Evolutionary conservation across 2,797 vertebrate genomes (phyloP).

Genomic region (Rhinoraja longicauda): DNA sequence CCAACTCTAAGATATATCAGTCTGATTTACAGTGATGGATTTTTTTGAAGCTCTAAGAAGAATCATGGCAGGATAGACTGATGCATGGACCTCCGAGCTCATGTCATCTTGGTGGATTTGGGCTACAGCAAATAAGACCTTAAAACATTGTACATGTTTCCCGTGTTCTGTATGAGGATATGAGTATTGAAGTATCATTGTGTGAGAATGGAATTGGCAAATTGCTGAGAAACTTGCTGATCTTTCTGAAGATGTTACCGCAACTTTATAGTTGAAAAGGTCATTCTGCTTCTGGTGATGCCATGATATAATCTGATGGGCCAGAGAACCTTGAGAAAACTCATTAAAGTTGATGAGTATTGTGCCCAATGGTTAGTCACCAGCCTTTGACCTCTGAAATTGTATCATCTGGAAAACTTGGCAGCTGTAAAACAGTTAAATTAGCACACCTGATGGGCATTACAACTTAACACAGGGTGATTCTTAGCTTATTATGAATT

Average conservation of each 20-base stretch:
- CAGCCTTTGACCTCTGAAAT: neutral
- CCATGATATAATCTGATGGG: neutral
- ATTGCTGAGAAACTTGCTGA: neutral
- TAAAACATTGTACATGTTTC: neutral
- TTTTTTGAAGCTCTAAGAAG: neutral
- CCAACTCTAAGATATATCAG: neutral
- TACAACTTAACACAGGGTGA: neutral
- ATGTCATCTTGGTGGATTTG: neutral
- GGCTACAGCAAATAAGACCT: neutral
- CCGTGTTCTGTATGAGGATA: neutral
- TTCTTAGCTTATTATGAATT: neutral
- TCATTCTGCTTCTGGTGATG: neutral
- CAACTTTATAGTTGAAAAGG: neutral
- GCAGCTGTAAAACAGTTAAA: neutral
- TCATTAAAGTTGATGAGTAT: neutral
- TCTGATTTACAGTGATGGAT: neutral
- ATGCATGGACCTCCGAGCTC: neutral
- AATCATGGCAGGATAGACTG: neutral
- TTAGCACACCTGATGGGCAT: neutral
- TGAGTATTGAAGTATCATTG: neutral
- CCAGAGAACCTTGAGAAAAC: neutral
- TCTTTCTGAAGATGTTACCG: neutral
- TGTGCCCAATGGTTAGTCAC: neutral
- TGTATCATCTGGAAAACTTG: neutral
- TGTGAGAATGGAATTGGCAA: neutral